phyloP scores from a whole-genome alignment of 2,797 vertebrate genomes.

The Simalia tracyae region DNA sequence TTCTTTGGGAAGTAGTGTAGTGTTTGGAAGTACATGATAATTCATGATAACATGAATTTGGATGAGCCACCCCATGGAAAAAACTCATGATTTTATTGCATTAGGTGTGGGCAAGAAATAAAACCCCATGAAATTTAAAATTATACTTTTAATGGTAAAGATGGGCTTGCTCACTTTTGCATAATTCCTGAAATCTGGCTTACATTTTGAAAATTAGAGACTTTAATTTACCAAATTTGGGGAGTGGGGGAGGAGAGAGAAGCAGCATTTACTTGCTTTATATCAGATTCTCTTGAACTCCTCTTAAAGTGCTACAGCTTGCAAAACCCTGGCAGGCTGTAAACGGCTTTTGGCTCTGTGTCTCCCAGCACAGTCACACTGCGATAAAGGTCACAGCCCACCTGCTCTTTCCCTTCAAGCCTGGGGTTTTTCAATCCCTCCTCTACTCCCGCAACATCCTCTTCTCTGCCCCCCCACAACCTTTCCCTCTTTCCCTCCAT shows the following conservation, averaged over 20 bases:
- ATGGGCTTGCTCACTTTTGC: not conserved
- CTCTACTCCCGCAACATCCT: not conserved
- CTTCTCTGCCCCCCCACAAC: not conserved
- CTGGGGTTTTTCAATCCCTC: not conserved
- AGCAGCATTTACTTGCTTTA: not conserved
- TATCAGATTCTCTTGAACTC: not conserved
- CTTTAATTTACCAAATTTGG: too few species aligned
- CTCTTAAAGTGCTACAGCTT: not conserved
- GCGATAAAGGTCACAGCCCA: not conserved
- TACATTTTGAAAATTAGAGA: too few species aligned
- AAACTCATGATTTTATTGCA: not conserved
- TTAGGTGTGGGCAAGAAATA: not conserved
- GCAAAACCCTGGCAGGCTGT: not conserved
- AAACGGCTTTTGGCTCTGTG: not conserved
- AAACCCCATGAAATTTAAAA: not conserved
- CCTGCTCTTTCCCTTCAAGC: not conserved
- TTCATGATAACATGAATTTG: not conserved
- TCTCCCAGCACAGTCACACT: not conserved
- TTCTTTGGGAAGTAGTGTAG: not conserved
- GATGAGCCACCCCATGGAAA: not conserved
- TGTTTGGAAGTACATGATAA: not conserved
- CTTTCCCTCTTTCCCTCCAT: not conserved
- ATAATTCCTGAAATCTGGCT: not conserved
- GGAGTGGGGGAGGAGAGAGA: not conserved
- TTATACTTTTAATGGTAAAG: not conserved